phyloP scores from a whole-genome alignment of 2,797 vertebrate genomes.

The Malurus splendens region DNA sequence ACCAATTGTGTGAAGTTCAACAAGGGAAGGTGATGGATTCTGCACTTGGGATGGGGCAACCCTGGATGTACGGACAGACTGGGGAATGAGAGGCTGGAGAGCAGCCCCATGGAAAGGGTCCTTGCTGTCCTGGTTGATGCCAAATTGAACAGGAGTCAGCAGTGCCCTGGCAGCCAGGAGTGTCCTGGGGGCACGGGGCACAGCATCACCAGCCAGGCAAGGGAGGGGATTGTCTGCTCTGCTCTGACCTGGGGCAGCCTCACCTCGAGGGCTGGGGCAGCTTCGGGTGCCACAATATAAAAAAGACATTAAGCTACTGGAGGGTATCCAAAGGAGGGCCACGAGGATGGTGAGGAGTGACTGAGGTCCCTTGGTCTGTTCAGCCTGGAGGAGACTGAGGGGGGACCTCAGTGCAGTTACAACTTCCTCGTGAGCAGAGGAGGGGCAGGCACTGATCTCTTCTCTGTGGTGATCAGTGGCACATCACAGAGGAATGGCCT shows the following conservation, averaged over 20 bases:
- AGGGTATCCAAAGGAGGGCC: not conserved
- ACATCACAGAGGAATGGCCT: not conserved
- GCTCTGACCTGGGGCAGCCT: rapidly evolving
- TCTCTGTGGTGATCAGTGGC: not conserved
- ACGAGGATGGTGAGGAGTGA: not conserved
- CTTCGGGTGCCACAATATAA: rapidly evolving
- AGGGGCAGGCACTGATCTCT: not conserved
- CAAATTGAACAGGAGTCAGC: rapidly evolving
- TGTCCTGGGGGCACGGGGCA: not conserved
- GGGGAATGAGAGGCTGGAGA: not conserved
- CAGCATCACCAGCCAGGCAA: rapidly evolving
- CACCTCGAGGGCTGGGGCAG: not conserved
- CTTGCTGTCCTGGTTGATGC: rapidly evolving
- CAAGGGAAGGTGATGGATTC: rapidly evolving
- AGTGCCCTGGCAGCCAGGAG: not conserved
- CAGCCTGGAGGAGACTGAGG: not conserved
- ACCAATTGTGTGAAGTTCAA: not conserved
- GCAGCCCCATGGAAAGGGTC: not conserved
- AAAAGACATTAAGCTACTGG: not conserved
- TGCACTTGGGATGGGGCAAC: rapidly evolving
- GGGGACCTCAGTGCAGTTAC: not conserved
- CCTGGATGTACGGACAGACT: not conserved
- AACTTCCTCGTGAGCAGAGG: rapidly evolving
- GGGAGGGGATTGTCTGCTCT: not conserved
- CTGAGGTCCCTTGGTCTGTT: not conserved